Evolutionary conservation across 2,888 invertebrate species (phyloP), one percentile per base, ranked within the genome.

Genomic region (Cataglyphis cursor): DNA sequence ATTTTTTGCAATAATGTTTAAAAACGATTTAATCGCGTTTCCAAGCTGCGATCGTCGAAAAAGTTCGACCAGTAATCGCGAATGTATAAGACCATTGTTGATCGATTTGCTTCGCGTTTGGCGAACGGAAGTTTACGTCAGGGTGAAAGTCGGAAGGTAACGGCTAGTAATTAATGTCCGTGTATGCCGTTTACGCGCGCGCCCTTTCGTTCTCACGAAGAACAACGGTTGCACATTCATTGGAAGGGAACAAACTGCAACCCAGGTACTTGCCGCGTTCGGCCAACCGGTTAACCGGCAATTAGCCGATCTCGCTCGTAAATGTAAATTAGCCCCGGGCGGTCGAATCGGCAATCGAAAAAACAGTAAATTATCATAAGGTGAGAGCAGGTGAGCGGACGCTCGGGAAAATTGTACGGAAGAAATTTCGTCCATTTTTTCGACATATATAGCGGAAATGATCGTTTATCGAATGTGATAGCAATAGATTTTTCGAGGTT

Each of bases 221-320:
- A 76, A 81, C 90, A 89, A 88, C 90, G 87, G 90, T 90, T 90
- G 86, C 85, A 85, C 85, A 85, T 86, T 73, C 85, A 85, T 86
- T 73, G 86, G 86, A 85, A 86, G 87, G 87, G 87, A 89, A 87
- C 90, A 89, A 91, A 91, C 90, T 90, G 85, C 86, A 66, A 80
- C 66, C 66, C 81, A 81, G 87, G 88, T 86, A 89, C 83, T 88
- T 90, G 91, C 91, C 90, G 91, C 93, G 92, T 88, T 92, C 94
- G 93, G 90, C 93, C 92, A 92, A 94, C 94, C 94, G 93, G 94
- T 95, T 93, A 95, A 95, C 94, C 94, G 94, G 94, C 94, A 94
- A 95, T 95, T 94, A 95, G 92, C 93, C 93, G 94, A 94, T 94
- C 93, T 92, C 92, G 90, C 91, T 92, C 91, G 93, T 93, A 93